phyloP scores from a whole-genome alignment of 2,113 vertebrate species.

The Chaenogobius annularis region DNA sequence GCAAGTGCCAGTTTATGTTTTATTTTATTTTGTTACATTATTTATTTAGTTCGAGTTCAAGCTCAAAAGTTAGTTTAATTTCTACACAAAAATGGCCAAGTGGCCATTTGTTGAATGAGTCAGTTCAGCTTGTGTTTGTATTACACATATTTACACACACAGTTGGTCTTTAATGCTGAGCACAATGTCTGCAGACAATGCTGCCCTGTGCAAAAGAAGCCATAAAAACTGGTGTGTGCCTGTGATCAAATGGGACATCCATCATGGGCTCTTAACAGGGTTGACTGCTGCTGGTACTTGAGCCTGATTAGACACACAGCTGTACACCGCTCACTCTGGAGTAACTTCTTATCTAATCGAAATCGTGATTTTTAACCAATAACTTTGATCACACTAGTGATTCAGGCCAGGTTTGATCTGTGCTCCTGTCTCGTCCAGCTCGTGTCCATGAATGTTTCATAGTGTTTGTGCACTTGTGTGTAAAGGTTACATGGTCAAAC shows the following conservation, averaged over 20 bases:
- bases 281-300: conserved; percentile 33
- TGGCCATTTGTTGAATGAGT: too few species aligned
- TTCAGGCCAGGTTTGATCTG: not conserved
- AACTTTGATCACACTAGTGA: not conserved
- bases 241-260: conserved; percentile 49
- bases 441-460: conserved; percentile 1
- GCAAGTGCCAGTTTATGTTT: too few species aligned
- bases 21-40: too few species aligned
- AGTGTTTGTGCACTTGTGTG: conserved; percentile 17
- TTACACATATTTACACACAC: too few species aligned
- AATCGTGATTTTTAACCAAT: conserved; percentile 16
- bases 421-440: not conserved
- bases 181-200: conserved; percentile 31
- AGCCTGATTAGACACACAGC: conserved; percentile 49
- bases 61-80: too few species aligned
- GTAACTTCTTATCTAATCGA: conserved; percentile 33
- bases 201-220: conserved; percentile 29
- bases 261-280: conserved; percentile 39
- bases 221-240: conserved; percentile 46
- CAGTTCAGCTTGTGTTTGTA: too few species aligned
- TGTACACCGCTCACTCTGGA: conserved; percentile 36
- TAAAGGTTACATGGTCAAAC: conserved; percentile 24
- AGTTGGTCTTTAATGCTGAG: not conserved
- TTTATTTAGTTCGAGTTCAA: too few species aligned
- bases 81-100: too few species aligned